Base-by-base conservation (phyloP, 2,113 vertebrate species). In the Pardalotus punctatus region DNA sequence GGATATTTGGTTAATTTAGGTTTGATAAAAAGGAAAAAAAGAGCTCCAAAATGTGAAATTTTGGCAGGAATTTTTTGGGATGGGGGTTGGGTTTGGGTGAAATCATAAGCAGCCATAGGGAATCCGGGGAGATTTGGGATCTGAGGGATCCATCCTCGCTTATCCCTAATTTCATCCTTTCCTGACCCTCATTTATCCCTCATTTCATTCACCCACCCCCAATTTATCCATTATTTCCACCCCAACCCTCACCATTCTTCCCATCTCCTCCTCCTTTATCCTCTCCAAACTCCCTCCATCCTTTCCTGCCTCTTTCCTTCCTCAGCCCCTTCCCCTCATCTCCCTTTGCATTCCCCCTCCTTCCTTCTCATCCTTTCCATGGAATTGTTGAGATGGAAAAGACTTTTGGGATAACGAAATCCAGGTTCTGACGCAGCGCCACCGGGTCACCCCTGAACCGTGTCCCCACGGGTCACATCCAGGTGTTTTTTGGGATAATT, bases 61-160 rank as follows among this genome's bases (percentile, higher is more conserved):
- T 8, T 4, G 5, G 5, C 5, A 3, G 20, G 40, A 38, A 8
- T n/a, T 56, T 29, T 36, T 8, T 6, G 17, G 15, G 54, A 5
- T 29, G 35, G 42, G 22, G 47, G 21, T 47, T 14, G 22, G 4
- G 35, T 42, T 61, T 15, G 38, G 43, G 8, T 20, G 14, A 23
- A 43, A 20, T 12, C 6, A 1, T 7, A 1, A 38, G 8, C 12
- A 11, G 10, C 22, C 4, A 0, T 0, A 4, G 19, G 48, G 74
- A 19, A 40, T 28, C 6, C 9, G 9, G 0, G 8, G 42, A 21
- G 9, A 10, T 27, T 40, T 47, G 33, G 33, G 56, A 25, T 45
- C 13, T 7, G 78, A 11, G 8, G 14, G 23, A 54, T 28, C 21
- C 57, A 23, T 8, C 43, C 36, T n/a, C 13, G 12, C 4, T 25